Conservation (phyloP, 1,140 invertebrate species). For the Lineus longissimus region DNA sequence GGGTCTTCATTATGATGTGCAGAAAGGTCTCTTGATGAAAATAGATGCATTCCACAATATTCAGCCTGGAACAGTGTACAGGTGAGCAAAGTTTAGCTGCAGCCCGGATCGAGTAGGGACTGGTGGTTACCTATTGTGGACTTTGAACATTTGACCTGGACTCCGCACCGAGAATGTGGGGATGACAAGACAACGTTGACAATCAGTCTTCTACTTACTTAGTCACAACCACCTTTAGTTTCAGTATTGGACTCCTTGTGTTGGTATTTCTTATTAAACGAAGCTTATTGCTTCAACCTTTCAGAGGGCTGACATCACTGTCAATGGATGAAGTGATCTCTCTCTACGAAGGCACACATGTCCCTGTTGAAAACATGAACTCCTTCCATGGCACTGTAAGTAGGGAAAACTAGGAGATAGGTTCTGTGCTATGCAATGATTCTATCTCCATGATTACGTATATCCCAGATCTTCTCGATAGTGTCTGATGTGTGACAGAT, state of each 20-base stretch:
- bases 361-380: conserved; percentile 54
- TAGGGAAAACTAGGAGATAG: background rate
- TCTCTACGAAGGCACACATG: conserved; percentile 71
- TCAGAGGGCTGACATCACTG: conserved; percentile 69
- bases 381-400: conserved; percentile 45
- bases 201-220: too few relatives aligned
- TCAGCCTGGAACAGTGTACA: conserved; percentile 90
- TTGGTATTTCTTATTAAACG: background rate
- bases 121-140: too few relatives aligned
- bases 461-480: too few relatives aligned
- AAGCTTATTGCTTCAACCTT: conserved; percentile 18
- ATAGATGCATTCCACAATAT: conserved; percentile 95
- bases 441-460: too few relatives aligned
- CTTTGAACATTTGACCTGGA: too few relatives aligned
- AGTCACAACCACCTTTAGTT: too few relatives aligned
- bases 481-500: too few relatives aligned
- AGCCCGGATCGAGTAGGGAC: too few relatives aligned
- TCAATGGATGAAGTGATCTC: conserved; percentile 79
- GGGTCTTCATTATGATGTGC: conserved; percentile 93
- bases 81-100: conserved; percentile 47
- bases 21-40: conserved; percentile 91
- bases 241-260: too few relatives aligned
- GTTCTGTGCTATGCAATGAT: too few relatives aligned
- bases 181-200: too few relatives aligned
- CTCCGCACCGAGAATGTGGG: too few relatives aligned